Conservation (phyloP, 2,888 invertebrate species). For the Temnothorax ravouxi region DNA sequence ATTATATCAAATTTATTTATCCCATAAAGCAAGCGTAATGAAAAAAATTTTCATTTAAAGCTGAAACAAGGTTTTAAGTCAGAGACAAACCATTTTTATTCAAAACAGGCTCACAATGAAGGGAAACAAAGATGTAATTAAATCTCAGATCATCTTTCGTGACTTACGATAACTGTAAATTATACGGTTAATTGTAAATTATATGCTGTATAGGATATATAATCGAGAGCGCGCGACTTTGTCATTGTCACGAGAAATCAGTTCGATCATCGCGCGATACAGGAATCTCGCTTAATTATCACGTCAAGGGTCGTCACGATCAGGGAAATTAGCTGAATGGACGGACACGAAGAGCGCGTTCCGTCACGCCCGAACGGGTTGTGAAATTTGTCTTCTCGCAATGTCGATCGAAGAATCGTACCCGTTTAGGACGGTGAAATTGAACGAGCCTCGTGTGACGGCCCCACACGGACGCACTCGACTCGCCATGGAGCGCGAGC, state of each 20-base stretch:
- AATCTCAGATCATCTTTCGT: neutral
- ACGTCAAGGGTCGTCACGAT: conserved; percentile 6
- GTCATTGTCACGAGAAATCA: conserved; percentile 13
- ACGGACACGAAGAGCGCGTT: neutral
- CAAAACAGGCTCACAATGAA: neutral
- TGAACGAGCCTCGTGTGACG: conserved; percentile 21
- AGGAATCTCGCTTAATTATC: conserved; percentile 17
- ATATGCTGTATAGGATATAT: neutral
- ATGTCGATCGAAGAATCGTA: conserved; percentile 22
- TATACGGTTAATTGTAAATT: neutral
- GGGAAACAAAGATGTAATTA: neutral
- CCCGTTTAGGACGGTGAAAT: conserved; percentile 8
- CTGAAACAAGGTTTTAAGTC: neutral
- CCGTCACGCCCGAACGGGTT: conserved; percentile 6
- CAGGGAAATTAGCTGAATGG: conserved; percentile 2
- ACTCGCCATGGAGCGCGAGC: conserved; percentile 7
- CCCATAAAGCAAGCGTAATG: neutral
- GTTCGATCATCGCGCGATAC: conserved; percentile 11
- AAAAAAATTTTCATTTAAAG: neutral
- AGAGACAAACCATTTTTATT: neutral
- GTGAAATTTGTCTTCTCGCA: conserved; percentile 23
- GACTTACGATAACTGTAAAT: neutral
- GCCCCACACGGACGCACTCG: neutral
- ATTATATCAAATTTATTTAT: neutral
- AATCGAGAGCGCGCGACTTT: neutral